Base-by-base conservation (phyloP, 2,797 vertebrate species). In the Staurois parvus region DNA sequence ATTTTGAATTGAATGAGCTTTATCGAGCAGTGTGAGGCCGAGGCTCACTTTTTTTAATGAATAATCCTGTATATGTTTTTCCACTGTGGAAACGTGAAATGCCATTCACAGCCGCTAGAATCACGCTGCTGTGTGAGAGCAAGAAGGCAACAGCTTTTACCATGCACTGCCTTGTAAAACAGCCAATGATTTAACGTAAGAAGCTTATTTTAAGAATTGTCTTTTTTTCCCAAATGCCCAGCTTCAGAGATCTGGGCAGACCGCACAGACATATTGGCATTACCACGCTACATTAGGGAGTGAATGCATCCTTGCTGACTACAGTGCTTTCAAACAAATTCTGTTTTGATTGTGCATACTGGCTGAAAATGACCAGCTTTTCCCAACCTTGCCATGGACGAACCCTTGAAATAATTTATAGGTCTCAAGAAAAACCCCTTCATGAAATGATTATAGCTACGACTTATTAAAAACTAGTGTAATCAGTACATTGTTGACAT, bases 151-250 rank as follows among this genome's bases (percentile, higher is more conserved):
- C 85, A 86, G 73, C 85, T 86, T 79, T 77, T 82, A 45, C 73
- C 48, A 42, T 64, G 67, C 48, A 45, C 66, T 64, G 79, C 69
- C 45, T 40, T 72, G 52, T 64, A 77, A 70, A 72, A 69, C 72
- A 66, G 79, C 85, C 85, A 86, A 82, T 81, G 85, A 82, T 77
- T 86, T 82, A 82, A 30, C 52, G 79, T 81, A 81, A 86, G 85
- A 66, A 86, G 85, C 85, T 86, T 86, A 86, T 82, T 77, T 82
- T 62, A 86, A 82, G 85, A 86, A 86, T 82, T 82, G 79, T 76
- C 66, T 82, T 82, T 85, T 80, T 80, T 72, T 42, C 52, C 67
- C 85, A 77, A 86, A 86, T 82, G 74, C 85, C 73, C 69, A 28
- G 67, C 45, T 85, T 85, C 19, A 66, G 56, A 26, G 28, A 32